Conservation (phyloP, 2,888 invertebrate species). For the Nezara viridula region DNA sequence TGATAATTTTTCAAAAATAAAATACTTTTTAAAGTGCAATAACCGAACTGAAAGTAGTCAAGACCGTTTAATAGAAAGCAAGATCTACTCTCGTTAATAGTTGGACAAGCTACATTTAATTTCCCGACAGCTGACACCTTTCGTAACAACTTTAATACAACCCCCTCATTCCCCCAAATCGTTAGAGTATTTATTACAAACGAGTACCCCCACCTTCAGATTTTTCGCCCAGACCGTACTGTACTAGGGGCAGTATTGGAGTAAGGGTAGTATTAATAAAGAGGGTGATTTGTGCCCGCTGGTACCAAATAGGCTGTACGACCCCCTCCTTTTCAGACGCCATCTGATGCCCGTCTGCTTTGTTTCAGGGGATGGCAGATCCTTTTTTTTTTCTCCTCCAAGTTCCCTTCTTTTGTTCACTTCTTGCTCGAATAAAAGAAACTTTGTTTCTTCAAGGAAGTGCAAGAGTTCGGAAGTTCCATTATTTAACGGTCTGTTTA, state of each 20-base stretch:
- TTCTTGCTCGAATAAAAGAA: not conserved
- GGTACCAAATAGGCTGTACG: not conserved
- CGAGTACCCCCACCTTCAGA: not conserved
- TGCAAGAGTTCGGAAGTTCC: not conserved
- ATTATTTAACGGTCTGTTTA: not conserved
- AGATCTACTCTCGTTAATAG: not conserved
- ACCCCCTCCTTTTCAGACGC: not conserved
- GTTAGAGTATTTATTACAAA: conserved; percentile 1
- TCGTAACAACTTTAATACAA: not conserved
- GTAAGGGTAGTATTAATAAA: not conserved
- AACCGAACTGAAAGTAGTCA: too few species aligned
- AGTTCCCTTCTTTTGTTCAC: not conserved
- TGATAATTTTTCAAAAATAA: too few species aligned
- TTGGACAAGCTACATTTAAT: not conserved
- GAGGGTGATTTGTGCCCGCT: not conserved
- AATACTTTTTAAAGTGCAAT: too few species aligned
- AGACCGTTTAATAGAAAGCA: too few species aligned
- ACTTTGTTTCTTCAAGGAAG: not conserved
- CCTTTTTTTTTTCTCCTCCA: not conserved
- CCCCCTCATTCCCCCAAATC: not conserved
- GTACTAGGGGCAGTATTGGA: not conserved
- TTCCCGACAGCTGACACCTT: not conserved
- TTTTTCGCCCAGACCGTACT: not conserved
- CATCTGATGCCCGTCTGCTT: conserved; percentile 15
- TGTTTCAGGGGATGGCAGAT: not conserved